Evolutionary conservation across 2,113 vertebrate genomes (phyloP), one percentile per base, ranked within the genome.

Genomic region (Bettongia penicillata): DNA sequence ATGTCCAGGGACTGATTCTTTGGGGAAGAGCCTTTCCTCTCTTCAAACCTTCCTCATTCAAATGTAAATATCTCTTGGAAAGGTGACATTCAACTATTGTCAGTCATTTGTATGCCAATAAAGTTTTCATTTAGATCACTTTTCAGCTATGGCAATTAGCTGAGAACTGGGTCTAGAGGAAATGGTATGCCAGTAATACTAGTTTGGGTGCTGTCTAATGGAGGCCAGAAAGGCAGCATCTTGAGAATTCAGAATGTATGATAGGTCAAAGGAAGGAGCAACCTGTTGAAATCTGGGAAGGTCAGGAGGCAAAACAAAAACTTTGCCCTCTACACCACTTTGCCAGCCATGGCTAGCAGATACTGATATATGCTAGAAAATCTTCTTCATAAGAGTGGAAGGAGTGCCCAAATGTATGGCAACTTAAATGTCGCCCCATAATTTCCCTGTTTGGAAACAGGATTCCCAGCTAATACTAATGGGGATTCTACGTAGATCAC

Each of bases 11-110:
- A 93, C 53, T 55, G 22, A 95, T 89, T 94, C 23, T 77, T 93
- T 94, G 47, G 31, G 53, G 57, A 47, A 94, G 19, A 94, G n/a
- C 77, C 48, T 52, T 94, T 51, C 48, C 31, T 96, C 24, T 91
- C 16, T 91, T 97, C 43, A 93, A 89, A 96, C 31, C 91, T 10
- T 7, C 47, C 16, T 28, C 10, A 68, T 89, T 84, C 90, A 93
- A 77, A 95, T 93, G 12, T n/a, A 94, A 94, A 91, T 92, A 90
- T 91, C 0, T n/a, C 47, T 68, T 37, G 95, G 31, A 68, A 47
- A 96, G n/a, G 48, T 91, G 23, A 52, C 1, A 53, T 77, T 68
- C 49, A 91, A 50, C 19, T 53, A 12, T 90, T 84, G 37, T 84
- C 91, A 94, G 50, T 8, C 90, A 93, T 90, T 51, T 89, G 57